Percentiles rank a stretch among this genome's conserved stretches.
Conservation (phyloP, 2,113 vertebrate species). For the Montifringilla adamsi region DNA sequence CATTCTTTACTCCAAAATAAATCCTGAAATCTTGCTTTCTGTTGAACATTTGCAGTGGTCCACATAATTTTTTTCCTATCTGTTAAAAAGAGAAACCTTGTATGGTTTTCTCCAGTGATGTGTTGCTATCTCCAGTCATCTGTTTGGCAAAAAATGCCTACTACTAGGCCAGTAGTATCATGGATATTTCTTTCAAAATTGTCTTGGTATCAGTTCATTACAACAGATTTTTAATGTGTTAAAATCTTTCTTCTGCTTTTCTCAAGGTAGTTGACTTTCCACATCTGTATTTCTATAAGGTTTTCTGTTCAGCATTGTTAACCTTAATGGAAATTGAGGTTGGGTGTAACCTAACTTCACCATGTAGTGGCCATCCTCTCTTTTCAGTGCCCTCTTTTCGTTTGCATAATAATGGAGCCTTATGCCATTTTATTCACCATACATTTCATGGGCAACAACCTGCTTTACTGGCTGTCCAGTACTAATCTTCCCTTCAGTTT, state of each 20-base stretch:
- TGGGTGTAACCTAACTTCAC: background rate
- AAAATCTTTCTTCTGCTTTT: background rate
- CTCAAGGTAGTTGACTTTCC: background rate
- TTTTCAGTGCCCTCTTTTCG: background rate
- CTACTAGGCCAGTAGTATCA: background rate
- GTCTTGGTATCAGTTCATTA: background rate
- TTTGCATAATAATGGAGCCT: background rate
- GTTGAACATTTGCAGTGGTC: background rate
- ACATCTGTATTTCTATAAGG: background rate
- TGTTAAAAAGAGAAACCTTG: background rate
- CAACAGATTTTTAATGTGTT: background rate
- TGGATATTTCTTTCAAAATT: background rate
- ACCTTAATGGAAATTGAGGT: background rate
- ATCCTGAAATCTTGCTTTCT: background rate
- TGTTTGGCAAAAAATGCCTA: background rate
- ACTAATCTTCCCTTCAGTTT: background rate
- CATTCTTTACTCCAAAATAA: background rate
- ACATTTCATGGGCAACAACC: background rate
- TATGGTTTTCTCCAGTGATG: background rate
- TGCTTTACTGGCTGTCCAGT: background rate
- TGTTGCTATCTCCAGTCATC: background rate
- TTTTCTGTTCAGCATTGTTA: background rate
- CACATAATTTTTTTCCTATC: background rate
- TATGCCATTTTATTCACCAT: background rate
- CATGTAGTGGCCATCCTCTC: background rate